Evolutionary conservation across 2,888 invertebrate species (phyloP).

Genomic region (Eristalis arbustorum): DNA sequence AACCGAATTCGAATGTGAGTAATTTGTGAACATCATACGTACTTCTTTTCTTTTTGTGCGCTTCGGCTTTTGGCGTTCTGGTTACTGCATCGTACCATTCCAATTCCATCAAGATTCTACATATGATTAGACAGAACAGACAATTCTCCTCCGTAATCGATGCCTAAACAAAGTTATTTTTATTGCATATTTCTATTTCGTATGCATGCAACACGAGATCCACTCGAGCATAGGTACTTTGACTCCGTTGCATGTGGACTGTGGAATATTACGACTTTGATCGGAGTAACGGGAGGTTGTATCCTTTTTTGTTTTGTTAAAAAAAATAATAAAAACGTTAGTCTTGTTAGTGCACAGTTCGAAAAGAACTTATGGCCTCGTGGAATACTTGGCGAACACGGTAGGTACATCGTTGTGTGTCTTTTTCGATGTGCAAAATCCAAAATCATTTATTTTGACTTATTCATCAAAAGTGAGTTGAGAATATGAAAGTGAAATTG

Average conservation of each 20-base stretch:
- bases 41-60: not conserved
- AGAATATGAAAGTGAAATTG: no score
- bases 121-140: conserved; percentile 6
- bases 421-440: not conserved
- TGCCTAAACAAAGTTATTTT: conserved; percentile 51
- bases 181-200: conserved; percentile 52
- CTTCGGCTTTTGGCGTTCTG: conserved; percentile 1
- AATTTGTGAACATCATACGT: conserved; percentile 26
- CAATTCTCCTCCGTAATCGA: conserved; percentile 40
- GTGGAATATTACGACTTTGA: conserved; percentile 19
- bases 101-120: not conserved
- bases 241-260: conserved; percentile 21
- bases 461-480: no score
- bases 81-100: not conserved
- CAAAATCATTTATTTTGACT: not conserved
- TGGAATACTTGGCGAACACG: conserved; percentile 77
- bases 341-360: not conserved
- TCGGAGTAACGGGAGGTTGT: conserved; percentile 23
- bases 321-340: not conserved
- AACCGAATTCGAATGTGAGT: conserved; percentile 54
- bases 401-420: conserved; percentile 70
- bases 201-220: conserved; percentile 64
- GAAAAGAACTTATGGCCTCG: conserved; percentile 72
- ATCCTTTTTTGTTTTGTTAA: not conserved
- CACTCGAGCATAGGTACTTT: conserved; percentile 13